Evolutionary conservation across 2,113 vertebrate genomes (phyloP).

Genomic region (Chitala chitala): DNA sequence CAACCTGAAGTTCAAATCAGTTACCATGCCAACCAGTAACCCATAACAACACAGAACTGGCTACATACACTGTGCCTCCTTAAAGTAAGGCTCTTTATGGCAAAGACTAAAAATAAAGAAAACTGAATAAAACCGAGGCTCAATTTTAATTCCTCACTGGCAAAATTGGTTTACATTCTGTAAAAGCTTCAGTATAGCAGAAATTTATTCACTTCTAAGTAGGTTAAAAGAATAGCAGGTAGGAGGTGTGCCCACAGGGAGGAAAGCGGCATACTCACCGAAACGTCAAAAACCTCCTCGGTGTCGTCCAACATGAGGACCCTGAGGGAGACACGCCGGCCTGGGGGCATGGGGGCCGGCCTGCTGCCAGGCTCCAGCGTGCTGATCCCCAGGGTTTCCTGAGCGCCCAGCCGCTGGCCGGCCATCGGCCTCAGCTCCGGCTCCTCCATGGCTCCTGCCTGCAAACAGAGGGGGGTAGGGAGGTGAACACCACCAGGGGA

Average conservation of each 20-base stretch:
- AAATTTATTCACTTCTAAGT: neutral
- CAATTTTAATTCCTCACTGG: neutral
- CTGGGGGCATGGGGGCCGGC: slow-evolving; percentile 76
- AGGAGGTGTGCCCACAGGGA: neutral
- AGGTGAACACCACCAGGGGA: too few relatives aligned
- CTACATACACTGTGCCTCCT: slow-evolving; percentile 34
- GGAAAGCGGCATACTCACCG: slow-evolving; percentile 69
- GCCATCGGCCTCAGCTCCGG: slow-evolving; percentile 75
- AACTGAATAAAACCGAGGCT: neutral
- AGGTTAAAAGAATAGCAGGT: neutral
- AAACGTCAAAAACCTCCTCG: slow-evolving; percentile 87
- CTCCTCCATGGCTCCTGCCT: slow-evolving; percentile 76
- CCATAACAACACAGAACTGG: slow-evolving; percentile 36
- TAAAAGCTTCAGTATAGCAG: neutral
- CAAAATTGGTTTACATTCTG: neutral
- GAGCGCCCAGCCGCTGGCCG: slow-evolving; percentile 82
- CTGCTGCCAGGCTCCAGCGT: slow-evolving; percentile 89
- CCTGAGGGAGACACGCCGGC: slow-evolving; percentile 81
- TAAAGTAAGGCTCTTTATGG: slow-evolving; percentile 1
- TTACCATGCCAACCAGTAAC: slow-evolving; percentile 58
- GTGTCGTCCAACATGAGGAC: slow-evolving; percentile 93
- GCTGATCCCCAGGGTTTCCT: slow-evolving; percentile 89
- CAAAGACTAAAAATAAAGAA: neutral
- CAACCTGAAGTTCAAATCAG: slow-evolving; percentile 43
- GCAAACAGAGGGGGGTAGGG: slow-evolving; percentile 24